Evolutionary conservation across 2,888 invertebrate species (phyloP).

Genomic region (Amphimallon solstitiale): DNA sequence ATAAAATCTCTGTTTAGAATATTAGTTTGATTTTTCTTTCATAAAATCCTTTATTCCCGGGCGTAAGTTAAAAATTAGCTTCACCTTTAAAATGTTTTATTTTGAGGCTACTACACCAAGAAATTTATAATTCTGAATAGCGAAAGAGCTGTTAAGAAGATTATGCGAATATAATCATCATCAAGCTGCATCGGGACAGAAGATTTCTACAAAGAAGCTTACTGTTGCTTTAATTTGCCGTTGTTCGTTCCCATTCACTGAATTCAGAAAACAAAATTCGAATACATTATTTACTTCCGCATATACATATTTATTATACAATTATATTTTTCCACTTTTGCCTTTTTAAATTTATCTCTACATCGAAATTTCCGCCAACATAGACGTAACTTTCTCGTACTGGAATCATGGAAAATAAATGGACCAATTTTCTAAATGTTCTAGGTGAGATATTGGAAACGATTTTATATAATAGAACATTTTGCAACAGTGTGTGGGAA

Average conservation of each 20-base stretch:
- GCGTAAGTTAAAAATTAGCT: no score
- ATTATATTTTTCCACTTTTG: no score
- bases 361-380: background rate
- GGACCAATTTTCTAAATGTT: constrained; percentile 26
- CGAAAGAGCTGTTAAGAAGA: background rate
- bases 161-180: background rate
- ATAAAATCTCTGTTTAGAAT: no score
- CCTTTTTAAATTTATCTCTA: background rate
- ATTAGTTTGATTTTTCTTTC: no score
- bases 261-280: background rate
- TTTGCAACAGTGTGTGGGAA: constrained; percentile 15
- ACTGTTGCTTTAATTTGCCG: constrained; percentile 16
- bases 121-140: background rate
- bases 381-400: constrained; percentile 3
- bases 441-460: constrained; percentile 15
- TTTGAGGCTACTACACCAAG: no score
- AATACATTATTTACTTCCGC: background rate
- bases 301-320: no score
- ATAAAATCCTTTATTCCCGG: no score
- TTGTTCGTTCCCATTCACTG: background rate
- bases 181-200: background rate
- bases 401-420: constrained; percentile 25
- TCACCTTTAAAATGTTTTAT: no score
- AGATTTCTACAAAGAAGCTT: constrained; percentile 13
- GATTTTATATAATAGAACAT: constrained; percentile 24